Base-by-base conservation (phyloP, 2,113 vertebrate genomes). In the Hepsetus odoe region DNA sequence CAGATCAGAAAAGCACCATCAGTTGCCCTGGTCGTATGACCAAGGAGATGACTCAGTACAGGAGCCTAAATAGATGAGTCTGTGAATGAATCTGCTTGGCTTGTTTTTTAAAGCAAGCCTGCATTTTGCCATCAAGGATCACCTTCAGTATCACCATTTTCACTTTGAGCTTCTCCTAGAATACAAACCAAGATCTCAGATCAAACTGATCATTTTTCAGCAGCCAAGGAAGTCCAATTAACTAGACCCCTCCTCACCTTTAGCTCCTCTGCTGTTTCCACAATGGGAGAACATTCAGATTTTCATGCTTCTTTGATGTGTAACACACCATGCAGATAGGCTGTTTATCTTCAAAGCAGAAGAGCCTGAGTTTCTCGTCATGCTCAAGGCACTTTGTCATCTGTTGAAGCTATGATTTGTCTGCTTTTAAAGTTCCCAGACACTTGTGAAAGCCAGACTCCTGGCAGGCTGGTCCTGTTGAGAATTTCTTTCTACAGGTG, bases 311-410 rank as follows among this genome's bases (percentile, higher is more conserved):
- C 51, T 74, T 81, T 33, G 78, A 82, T 3, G 62, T 82, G 65
- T 83, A 65, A 55, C 81, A 83, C 35, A 83, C 59, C n/a, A 80
- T 71, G 62, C 70, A 82, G 33, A 83, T 77, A 49, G 78, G 77
- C 70, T 38, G 44, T 72, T 83, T 46, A 58, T 85, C 81, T 11
- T 77, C 74, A 42, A 69, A 46, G 72, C 81, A 85, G 70, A 85
- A 85, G 46, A 74, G 71, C 33, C 80, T 84, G 26, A 84, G 51
- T 8, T 35, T 75, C 59, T 83, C 69, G 0, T 55, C 61, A 13
- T 82, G 80, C 22, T 74, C 38, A 3, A 33, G 61, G 53, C 83
- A 82, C 7, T 74, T n/a, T 18, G 1, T 74, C 55, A 33, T 28
- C 42, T 22, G 68, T 11, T 8, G 33, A 13, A 28, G 16, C 30